Evolutionary conservation across 2,113 vertebrate species (phyloP), one percentile per base, ranked within the genome.

Genomic region (Perognathus longimembris): DNA sequence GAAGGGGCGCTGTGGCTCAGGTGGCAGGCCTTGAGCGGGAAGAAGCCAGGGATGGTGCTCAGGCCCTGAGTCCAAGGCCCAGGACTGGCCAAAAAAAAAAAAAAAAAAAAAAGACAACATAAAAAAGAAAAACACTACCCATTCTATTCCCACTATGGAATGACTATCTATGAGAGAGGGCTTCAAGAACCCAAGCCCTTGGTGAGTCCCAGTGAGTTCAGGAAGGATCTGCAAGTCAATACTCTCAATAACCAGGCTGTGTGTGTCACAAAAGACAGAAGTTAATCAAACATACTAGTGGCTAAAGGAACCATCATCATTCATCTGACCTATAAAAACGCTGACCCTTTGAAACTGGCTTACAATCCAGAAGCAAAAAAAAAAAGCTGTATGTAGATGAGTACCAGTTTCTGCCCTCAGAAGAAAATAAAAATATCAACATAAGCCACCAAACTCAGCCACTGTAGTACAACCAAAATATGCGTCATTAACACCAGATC

Each of bases 381-480:
- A 14, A 54, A 50, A 12, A 91, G 30, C 7, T 3, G 22, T 6
- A 12, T 40, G 26, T 30, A 5, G 0, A 4, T 32, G 40, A 50
- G 20, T 32, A 69, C 57, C 70, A 54, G n/a, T n/a, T 86, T 76
- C 75, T 63, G 5, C 6, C 34, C 42, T 10, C 24, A 15, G 18
- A 59, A 75, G 15, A 74, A 94, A 82, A 74, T 10, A 20, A 73
- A 61, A 69, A 40, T 6, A 38, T 18, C 85, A 86, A 83, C 8
- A 10, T 3, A 20, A 64, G 57, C 26, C 63, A 76, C 18, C 61
- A 77, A 32, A 32, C 26, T 50, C 22, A 45, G 40, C 18, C 54
- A 24, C 30, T 64, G 3, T 3, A 57, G 69, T 63, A 61, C 30
- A 8, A 1, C 6, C 18, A n/a, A 40, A 71, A 11, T n/a, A 28